Conservation (phyloP, 2,797 vertebrate species). For the Hozukius guyotensis region DNA sequence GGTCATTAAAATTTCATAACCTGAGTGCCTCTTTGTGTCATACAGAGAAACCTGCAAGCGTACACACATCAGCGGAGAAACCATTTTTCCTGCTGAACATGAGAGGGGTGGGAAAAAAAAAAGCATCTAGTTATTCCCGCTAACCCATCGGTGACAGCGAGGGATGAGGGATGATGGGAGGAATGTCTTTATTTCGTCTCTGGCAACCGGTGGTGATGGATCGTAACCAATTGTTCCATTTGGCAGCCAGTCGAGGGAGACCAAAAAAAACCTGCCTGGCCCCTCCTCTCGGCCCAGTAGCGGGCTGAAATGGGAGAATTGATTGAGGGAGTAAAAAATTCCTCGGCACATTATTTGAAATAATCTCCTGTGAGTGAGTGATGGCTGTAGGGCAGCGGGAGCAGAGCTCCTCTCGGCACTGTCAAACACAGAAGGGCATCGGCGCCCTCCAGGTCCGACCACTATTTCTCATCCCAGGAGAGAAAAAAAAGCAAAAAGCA, state of each 20-base stretch:
- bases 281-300: slow-evolving; percentile 40
- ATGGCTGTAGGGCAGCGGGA: slow-evolving; percentile 46
- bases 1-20: slow-evolving; percentile 76
- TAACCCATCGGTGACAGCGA: slow-evolving; percentile 45
- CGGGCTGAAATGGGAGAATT: slow-evolving; percentile 56
- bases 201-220: slow-evolving; percentile 73
- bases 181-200: slow-evolving; percentile 72
- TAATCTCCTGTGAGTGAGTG: slow-evolving; percentile 60
- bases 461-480: slow-evolving; percentile 13
- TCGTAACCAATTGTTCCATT: slow-evolving; percentile 77
- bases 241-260: slow-evolving; percentile 69
- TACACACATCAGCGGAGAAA: slow-evolving; percentile 12
- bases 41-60: slow-evolving; percentile 25
- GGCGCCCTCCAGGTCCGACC: slow-evolving; percentile 1
- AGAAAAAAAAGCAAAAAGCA: slow-evolving; percentile 17
- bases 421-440: slow-evolving; percentile 36
- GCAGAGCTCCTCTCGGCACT: slow-evolving; percentile 24
- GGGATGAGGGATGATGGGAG: slow-evolving; percentile 57
- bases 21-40: slow-evolving; percentile 50
- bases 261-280: slow-evolving; percentile 28
- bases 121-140: slow-evolving; percentile 18
- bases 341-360: slow-evolving; percentile 64
- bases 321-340: slow-evolving; percentile 60
- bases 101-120: not conserved
- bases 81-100: slow-evolving; percentile 13